Percentiles rank a stretch among this genome's conserved stretches.
Evolutionary conservation across 30 jellyfish, hydroid and myxozoan genomes (phyloP).

Genomic region (Rhopilema esculentum): DNA sequence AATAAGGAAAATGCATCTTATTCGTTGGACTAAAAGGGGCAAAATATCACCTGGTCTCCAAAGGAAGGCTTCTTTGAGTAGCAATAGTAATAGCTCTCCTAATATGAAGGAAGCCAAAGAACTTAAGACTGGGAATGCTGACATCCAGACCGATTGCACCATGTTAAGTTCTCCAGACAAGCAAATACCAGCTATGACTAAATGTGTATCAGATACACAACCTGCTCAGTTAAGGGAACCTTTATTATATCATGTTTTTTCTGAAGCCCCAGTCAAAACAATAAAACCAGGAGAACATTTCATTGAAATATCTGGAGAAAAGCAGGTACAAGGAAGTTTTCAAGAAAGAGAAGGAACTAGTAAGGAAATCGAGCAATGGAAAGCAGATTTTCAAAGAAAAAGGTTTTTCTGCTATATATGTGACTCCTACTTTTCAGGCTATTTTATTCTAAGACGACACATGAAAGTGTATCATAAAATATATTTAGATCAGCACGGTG

Average conservation of each 20-base stretch:
- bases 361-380: too few species aligned
- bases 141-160: neutral
- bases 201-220: neutral
- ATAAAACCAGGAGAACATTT: too few species aligned
- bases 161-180: neutral
- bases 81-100: neutral
- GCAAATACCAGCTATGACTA: neutral
- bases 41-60: neutral
- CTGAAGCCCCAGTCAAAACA: too few species aligned
- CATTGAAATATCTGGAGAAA: neutral
- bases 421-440: constrained; percentile 40
- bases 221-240: neutral
- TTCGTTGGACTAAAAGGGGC: neutral
- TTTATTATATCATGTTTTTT: too few species aligned
- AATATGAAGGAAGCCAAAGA: neutral
- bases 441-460: constrained; percentile 35
- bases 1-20: neutral
- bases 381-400: constrained; percentile 27
- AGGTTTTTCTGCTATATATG: constrained; percentile 44
- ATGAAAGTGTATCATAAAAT: constrained; percentile 27
- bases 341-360: neutral
- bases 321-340: neutral
- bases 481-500: constrained; percentile 14
- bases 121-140: neutral
- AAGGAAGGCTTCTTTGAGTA: neutral